Percentiles rank a stretch among this genome's conserved stretches.
phyloP scores from a whole-genome alignment of 2,797 vertebrate genomes.

The Aeoliscus strigatus region DNA sequence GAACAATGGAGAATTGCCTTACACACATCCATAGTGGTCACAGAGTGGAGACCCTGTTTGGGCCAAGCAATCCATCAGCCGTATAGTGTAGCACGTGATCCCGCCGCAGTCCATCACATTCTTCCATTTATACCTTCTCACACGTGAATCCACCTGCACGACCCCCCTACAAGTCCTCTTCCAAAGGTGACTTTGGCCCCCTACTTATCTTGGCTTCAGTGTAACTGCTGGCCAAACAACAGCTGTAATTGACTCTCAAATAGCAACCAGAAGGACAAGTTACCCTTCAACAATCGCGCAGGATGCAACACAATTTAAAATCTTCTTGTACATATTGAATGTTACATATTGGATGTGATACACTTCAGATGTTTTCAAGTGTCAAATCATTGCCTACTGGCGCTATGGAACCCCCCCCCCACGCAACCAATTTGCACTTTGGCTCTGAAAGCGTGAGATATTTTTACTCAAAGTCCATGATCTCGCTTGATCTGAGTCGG shows the following conservation, averaged over 20 bases:
- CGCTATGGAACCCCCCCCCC: constrained; percentile 11
- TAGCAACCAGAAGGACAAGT: constrained; percentile 33
- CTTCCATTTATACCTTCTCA: constrained; percentile 14
- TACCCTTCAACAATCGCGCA: constrained; percentile 29
- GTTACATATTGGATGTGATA: constrained; percentile 32
- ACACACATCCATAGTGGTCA: constrained; percentile 40
- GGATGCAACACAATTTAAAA: constrained; percentile 22
- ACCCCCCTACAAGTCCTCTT: constrained; percentile 22
- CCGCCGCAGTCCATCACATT: constrained; percentile 11
- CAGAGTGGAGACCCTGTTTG: constrained; percentile 22
- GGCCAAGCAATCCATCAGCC: constrained; percentile 34
- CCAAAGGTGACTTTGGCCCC: constrained; percentile 47
- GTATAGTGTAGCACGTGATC: constrained; percentile 10
- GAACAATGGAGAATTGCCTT: constrained; percentile 37
- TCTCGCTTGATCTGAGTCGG: constrained; percentile 57
- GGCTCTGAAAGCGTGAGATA: constrained; percentile 46
- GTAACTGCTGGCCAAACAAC: constrained; percentile 45
- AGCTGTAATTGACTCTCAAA: constrained; percentile 47
- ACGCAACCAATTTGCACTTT: constrained; percentile 50
- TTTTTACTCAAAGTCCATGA: constrained; percentile 54
- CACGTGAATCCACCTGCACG: constrained; percentile 1
- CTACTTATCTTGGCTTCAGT: constrained; percentile 33
- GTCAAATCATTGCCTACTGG: constrained; percentile 33
- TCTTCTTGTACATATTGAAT: constrained; percentile 23
- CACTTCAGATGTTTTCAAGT: constrained; percentile 36